Evolutionary conservation across 2,797 vertebrate species (phyloP).

Genomic region (Capromys pilorides): DNA sequence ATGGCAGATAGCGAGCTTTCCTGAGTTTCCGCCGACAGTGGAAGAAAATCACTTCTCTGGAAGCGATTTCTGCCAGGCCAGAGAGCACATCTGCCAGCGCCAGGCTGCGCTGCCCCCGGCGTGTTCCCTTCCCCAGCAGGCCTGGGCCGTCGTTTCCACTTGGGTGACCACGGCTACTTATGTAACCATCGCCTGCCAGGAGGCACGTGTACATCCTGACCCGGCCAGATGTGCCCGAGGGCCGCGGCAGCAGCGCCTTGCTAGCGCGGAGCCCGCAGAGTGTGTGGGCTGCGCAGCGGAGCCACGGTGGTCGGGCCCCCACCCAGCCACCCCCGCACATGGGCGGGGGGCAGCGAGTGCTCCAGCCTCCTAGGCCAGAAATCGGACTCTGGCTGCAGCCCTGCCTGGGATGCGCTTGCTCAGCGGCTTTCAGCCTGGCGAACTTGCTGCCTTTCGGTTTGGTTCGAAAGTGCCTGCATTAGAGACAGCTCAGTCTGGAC

Average conservation of each 20-base stretch:
- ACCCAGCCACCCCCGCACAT: too few relatives aligned
- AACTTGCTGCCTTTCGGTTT: background rate
- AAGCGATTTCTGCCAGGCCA: slow-evolving; percentile 5
- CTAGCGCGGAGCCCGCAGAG: background rate
- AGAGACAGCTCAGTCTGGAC: background rate
- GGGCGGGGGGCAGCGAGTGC: background rate
- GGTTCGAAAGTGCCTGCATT: background rate
- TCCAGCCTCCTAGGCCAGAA: background rate
- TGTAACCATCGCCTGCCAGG: slow-evolving; percentile 43
- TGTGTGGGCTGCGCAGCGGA: background rate
- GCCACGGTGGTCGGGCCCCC: background rate
- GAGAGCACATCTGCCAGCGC: background rate
- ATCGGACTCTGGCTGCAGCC: fast-evolving
- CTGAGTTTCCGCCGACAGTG: background rate
- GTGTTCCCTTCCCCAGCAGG: slow-evolving; percentile 65
- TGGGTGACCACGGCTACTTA: background rate
- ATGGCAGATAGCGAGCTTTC: background rate
- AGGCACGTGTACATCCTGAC: background rate
- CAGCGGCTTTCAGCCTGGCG: background rate
- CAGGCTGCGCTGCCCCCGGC: background rate
- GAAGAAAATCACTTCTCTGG: slow-evolving; percentile 44
- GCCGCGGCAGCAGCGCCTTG: background rate
- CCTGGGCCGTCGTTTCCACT: slow-evolving; percentile 51
- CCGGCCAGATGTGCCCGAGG: background rate
- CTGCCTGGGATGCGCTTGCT: too few relatives aligned